Base-by-base conservation (phyloP, 2,797 vertebrate species). In the Aplochiton taeniatus region DNA sequence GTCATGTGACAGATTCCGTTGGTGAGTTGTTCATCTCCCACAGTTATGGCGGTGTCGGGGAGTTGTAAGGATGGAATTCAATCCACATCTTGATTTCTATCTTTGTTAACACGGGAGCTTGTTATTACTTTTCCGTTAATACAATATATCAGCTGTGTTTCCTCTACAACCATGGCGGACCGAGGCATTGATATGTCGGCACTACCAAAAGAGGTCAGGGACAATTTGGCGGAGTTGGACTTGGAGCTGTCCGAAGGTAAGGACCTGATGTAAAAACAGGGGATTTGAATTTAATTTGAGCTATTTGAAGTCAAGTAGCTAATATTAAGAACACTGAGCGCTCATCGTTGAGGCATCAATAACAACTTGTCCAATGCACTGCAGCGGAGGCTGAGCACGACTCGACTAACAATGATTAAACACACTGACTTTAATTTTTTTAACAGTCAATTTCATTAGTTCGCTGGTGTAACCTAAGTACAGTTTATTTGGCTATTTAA, bases 231-330 rank as follows among this genome's bases (percentile, higher is more conserved):
- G 57, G 96, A 98, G 91, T 87, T 98, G 91, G 96, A 98, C 85
- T 90, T 98, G 87, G 96, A 98, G 94, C 96, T 98, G 14, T 98
- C 95, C 47, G 96, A 98, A 90, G 96, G 96, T 92, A 89, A 90
- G 92, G 20, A 14, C 14, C 46, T 55, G 52, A 11, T 7, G 53
- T 57, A n/a, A 31, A 31, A 31, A 31, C 6, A 31, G 31, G 31
- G 31, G 6, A 31, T 3, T 6, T 3, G 2, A 31, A 31, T 31
- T 31, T 31, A n/a, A 31, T 31, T 31, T 31, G 31, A 31, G 2
- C 31, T 31, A 6, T 31, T 31, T 2, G 31, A 31, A 31, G 31
- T 3, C 31, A 2, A 31, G 31, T 31, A 31, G 31, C 31, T 31
- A 31, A 31, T 31, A 31, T 31, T 31, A 31, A 3, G 31, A 31